Evolutionary conservation across 92 coral and sea anemone genomes (phyloP), one percentile per base, ranked within the genome.

Genomic region (Galaxea fascicularis): DNA sequence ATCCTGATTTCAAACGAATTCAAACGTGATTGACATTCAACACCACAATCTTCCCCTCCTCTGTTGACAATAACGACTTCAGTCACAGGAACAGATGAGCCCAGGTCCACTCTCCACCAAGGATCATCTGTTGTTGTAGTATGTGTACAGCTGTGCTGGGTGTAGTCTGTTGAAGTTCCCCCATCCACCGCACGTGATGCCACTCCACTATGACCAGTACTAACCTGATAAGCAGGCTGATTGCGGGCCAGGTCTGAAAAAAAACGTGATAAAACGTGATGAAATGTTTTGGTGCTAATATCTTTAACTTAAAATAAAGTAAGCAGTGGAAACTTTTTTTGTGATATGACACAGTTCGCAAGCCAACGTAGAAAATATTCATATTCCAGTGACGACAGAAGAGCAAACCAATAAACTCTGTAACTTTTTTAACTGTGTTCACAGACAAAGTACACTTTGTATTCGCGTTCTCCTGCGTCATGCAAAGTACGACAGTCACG

Each of bases 41-140:
- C 11, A 25, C 18, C 16, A 68, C 49, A 27, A 21, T 16, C 30
- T 5, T 18, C 18, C 16, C 71, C 16, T 1, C 8, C 21, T 68
- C 73, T 68, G 73, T 68, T 68, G 16, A 68, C 73, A 68, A 68
- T 68, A 68, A 68, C 46, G 51, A 68, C 52, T 68, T 68, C 74
- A 68, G 74, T 45, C 6, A 68, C 51, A 68, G 74, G 26, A 68
- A 68, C 10, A 68, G 74, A 68, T 18, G 47, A 30, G 3, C 74
- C 74, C 24, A 68, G 74, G 18, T 68, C 74, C 52, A 68, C 74
- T 68, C 74, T 28, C 74, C 74, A 68, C 74, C 74, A 68, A 44
- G 74, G 15, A 29, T 68, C 16, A 9, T 13, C 12, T 35, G 7
- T 45, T 30, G 4, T 3, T 3, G 7, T 0, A 3, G 74, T 68